Evolutionary conservation across 2,888 invertebrate species (phyloP).

Genomic region (Brachylomia viminalis): DNA sequence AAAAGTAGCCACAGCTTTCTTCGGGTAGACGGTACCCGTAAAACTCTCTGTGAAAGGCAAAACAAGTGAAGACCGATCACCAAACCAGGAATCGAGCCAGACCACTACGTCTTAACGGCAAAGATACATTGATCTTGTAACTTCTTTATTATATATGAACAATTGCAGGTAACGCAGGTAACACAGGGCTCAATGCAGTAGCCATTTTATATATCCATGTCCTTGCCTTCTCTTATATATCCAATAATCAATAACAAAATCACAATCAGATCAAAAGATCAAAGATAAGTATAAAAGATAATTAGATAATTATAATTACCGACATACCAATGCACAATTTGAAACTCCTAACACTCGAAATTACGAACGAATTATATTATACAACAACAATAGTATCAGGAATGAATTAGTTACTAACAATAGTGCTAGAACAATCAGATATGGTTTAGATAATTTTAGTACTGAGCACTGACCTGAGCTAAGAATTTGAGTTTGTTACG

Average conservation of each 20-base stretch:
- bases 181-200: background rate
- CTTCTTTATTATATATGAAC: too few relatives aligned
- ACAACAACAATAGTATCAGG: constrained; percentile 26
- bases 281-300: constrained; percentile 40
- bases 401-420: constrained; percentile 58
- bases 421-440: constrained; percentile 56
- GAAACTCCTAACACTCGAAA: constrained; percentile 32
- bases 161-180: too few relatives aligned
- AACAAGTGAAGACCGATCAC: too few relatives aligned
- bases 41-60: too few relatives aligned
- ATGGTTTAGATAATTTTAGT: constrained; percentile 52
- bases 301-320: constrained; percentile 29
- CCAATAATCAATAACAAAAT: constrained; percentile 44
- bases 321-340: constrained; percentile 31
- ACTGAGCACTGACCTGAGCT: constrained; percentile 27
- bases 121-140: too few relatives aligned
- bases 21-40: too few relatives aligned
- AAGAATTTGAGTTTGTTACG: constrained; percentile 60
- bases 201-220: background rate
- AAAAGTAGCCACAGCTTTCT: too few relatives aligned
- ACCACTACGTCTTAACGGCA: too few relatives aligned
- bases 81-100: too few relatives aligned
- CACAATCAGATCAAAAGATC: constrained; percentile 51
- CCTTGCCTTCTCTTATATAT: constrained; percentile 41
- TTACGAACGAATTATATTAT: constrained; percentile 44